A percentile compares a stretch with the other conserved stretches of the same genome.
These are phyloP conservation scores for Paracyprichromis sp. DNA, from an alignment of 2,113 vertebrate genomes.

Conservation along the genomic window DNA sequence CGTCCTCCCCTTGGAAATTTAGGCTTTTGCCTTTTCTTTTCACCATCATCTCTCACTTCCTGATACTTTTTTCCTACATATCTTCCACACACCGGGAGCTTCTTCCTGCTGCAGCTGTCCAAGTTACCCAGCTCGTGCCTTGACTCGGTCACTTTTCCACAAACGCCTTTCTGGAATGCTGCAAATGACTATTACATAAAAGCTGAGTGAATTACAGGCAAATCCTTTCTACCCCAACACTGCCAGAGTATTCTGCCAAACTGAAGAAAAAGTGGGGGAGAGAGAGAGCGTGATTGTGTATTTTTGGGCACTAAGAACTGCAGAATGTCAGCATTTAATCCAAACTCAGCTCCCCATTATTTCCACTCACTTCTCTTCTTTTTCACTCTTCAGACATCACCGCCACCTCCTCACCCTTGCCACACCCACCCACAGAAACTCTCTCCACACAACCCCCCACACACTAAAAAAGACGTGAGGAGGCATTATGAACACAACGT, in stretches of 20 bases:
- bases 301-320: conserved; percentile 39
- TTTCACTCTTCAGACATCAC: neutral
- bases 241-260: conserved; percentile 41
- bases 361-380: conserved; percentile 7
- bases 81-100: neutral
- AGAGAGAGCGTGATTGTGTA: neutral
- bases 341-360: conserved; percentile 32
- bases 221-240: conserved; percentile 62
- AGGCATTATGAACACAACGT: neutral
- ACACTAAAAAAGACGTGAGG: neutral
- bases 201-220: conserved; percentile 65
- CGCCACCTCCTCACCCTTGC: neutral
- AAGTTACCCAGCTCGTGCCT: neutral
- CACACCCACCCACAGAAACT: neutral
- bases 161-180: conserved; percentile 38
- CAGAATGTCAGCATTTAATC: conserved; percentile 66
- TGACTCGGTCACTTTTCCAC: conserved; percentile 34
- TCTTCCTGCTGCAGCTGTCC: conserved; percentile 3
- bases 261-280: neutral
- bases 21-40: neutral
- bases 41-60: neutral
- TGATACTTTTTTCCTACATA: neutral
- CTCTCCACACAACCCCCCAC: accelerated
- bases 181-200: conserved; percentile 60
- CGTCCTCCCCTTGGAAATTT: conserved; percentile 3